phyloP scores from a whole-genome alignment of 2,797 vertebrate species.

The Halcyon leucocephala region DNA sequence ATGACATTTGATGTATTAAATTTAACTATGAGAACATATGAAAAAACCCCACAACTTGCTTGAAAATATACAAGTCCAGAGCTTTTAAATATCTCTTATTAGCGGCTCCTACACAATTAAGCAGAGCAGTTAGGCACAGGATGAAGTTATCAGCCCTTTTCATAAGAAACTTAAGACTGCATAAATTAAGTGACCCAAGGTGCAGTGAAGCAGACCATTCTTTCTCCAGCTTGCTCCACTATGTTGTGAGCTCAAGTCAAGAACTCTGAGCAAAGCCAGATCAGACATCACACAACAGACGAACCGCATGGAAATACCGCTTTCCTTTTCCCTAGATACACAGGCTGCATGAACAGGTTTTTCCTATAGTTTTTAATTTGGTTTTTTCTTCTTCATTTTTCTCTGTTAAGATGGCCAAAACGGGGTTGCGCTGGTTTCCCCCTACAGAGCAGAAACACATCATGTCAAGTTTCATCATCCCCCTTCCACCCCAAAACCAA shows the following conservation, averaged over 20 bases:
- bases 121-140: neutral
- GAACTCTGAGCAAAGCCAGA: neutral
- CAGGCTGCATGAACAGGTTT: neutral
- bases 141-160: neutral
- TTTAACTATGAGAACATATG: neutral
- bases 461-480: neutral
- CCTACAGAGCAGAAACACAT: neutral
- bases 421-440: rapidly evolving
- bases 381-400: no score
- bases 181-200: neutral
- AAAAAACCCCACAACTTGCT: neutral
- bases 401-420: neutral
- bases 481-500: neutral
- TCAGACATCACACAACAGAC: neutral
- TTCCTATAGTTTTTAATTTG: neutral
- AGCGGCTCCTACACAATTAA: neutral
- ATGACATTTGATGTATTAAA: neutral
- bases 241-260: neutral
- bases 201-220: neutral
- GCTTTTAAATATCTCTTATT: neutral
- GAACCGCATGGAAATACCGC: neutral
- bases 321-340: neutral
- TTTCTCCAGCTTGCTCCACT: neutral
- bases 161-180: neutral
- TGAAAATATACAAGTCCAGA: neutral